A percentile compares a stretch with the other conserved stretches of the same genome.
These are phyloP conservation scores for Willisornis vidua DNA, from an alignment of 2,113 vertebrate species.

Conservation along the genomic window DNA sequence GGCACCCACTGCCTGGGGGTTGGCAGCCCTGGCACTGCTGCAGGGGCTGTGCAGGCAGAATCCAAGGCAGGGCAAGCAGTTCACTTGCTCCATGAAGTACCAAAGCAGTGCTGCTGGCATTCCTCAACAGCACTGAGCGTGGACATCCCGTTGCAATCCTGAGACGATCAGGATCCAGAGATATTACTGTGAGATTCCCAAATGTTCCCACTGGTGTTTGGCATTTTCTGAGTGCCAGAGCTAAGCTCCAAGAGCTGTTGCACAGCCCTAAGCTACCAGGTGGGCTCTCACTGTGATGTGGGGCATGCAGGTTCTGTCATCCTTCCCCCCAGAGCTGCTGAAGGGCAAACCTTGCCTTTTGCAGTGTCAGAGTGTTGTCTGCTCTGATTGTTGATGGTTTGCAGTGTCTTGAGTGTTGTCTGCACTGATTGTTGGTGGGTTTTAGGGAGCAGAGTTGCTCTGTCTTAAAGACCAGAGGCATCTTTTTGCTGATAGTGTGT, in stretches of 20 bases:
- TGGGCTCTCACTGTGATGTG: neutral
- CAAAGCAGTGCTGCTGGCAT: accelerated
- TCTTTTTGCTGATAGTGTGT: neutral
- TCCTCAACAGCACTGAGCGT: neutral
- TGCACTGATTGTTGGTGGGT: neutral
- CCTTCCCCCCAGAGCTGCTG: neutral
- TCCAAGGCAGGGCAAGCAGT: neutral
- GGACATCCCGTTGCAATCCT: neutral
- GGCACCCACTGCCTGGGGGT: neutral
- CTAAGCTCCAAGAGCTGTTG: neutral
- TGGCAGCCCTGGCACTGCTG: no score
- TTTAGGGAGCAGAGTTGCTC: neutral
- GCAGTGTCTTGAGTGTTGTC: no score
- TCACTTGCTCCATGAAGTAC: neutral
- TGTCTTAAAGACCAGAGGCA: neutral
- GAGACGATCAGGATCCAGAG: neutral
- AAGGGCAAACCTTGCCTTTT: neutral
- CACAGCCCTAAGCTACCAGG: neutral
- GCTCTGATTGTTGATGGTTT: neutral
- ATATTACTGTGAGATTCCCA: neutral
- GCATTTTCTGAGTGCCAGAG: neutral
- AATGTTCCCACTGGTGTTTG: neutral
- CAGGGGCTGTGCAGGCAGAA: neutral
- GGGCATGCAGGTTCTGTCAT: neutral
- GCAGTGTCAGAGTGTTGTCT: neutral